Conservation (phyloP, 2,797 vertebrate genomes). For the Poecilia velifera region DNA sequence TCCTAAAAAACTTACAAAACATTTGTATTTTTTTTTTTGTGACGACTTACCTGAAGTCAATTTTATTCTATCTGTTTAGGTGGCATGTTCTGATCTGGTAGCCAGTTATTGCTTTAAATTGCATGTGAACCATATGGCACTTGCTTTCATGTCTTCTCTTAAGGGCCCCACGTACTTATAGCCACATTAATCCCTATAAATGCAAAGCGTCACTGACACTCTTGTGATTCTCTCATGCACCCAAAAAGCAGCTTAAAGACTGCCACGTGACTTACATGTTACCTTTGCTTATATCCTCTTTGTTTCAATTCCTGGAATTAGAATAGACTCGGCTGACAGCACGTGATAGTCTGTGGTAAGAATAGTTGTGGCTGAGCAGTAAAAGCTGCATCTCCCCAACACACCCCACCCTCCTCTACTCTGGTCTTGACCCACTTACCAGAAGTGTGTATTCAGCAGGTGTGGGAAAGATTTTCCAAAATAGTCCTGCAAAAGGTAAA, state of each 20-base stretch:
- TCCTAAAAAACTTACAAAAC: neutral
- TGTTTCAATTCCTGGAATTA: slow-evolving; percentile 58
- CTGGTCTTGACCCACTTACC: slow-evolving; percentile 77
- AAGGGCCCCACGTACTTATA: slow-evolving; percentile 15
- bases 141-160: slow-evolving; percentile 15
- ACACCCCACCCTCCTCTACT: slow-evolving; percentile 39
- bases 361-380: slow-evolving; percentile 78
- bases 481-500: slow-evolving; percentile 56
- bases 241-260: slow-evolving; percentile 35
- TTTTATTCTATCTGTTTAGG: neutral
- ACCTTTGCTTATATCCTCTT: slow-evolving; percentile 59
- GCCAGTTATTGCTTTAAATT: neutral
- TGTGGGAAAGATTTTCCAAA: slow-evolving; percentile 62
- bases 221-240: slow-evolving; percentile 24
- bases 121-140: slow-evolving; percentile 3
- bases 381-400: slow-evolving; percentile 65
- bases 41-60: neutral
- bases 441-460: slow-evolving; percentile 73
- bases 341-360: slow-evolving; percentile 64
- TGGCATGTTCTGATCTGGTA: too few relatives aligned
- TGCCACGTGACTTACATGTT: slow-evolving; percentile 61
- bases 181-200: slow-evolving; percentile 25
- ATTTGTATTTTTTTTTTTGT: neutral
- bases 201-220: slow-evolving; percentile 7
- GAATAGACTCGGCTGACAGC: slow-evolving; percentile 64